phyloP scores from a whole-genome alignment of 2,888 invertebrate genomes.

The Cheilosia grossa region DNA sequence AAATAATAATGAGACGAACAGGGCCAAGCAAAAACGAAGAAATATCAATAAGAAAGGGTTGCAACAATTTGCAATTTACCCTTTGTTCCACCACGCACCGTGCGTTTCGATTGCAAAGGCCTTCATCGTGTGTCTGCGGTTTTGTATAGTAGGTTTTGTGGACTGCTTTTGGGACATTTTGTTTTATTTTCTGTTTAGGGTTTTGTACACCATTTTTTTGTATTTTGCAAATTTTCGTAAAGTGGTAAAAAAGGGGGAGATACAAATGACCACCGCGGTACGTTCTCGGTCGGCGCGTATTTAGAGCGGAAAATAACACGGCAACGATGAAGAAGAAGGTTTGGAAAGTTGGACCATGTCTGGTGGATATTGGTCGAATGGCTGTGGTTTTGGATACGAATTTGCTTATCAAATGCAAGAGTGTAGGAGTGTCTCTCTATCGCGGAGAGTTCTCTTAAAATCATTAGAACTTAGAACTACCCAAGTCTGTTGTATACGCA shows the following conservation, averaged over 20 bases:
- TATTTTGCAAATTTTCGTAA: constrained; percentile 41
- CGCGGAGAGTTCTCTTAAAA: too few relatives aligned
- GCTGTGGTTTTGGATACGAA: constrained; percentile 22
- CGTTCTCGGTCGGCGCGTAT: constrained; percentile 51
- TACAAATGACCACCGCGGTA: not conserved
- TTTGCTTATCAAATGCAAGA: not conserved
- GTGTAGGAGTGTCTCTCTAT: not conserved
- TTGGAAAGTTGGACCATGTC: not conserved
- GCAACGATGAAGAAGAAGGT: not conserved
- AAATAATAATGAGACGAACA: constrained; percentile 47
- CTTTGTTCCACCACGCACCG: constrained; percentile 50
- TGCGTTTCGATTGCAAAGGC: constrained; percentile 10
- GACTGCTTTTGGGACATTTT: constrained; percentile 10
- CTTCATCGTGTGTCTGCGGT: constrained; percentile 54
- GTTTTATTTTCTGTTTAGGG: constrained; percentile 10
- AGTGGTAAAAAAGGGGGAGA: constrained; percentile 27
- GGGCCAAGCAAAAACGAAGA: constrained; percentile 18
- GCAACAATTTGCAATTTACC: constrained; percentile 72
- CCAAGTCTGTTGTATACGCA: not conserved
- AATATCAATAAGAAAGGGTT: constrained; percentile 61
- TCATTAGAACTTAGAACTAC: too few relatives aligned
- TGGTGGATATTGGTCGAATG: not conserved
- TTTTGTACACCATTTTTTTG: constrained; percentile 19
- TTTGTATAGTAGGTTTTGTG: constrained; percentile 32
- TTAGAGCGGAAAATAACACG: constrained; percentile 60